Evolutionary conservation across 2,797 vertebrate genomes (phyloP).

Genomic region (Eptatretus atami): DNA sequence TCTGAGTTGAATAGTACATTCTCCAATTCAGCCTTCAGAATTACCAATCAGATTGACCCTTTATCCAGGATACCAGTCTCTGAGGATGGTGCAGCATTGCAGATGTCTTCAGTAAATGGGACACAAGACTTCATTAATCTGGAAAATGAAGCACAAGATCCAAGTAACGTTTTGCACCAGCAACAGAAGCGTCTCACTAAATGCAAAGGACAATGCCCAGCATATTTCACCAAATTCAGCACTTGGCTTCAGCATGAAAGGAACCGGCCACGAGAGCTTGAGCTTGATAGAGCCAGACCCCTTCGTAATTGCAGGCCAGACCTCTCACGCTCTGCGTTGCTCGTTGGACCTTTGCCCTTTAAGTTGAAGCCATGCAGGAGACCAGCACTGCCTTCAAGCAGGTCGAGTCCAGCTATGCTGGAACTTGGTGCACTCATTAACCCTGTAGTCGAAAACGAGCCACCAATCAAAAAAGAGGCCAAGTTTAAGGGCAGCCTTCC

Average conservation of each 20-base stretch:
- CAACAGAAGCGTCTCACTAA: slow-evolving; percentile 45
- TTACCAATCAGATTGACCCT: no score
- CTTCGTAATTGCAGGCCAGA: background rate
- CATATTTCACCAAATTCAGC: slow-evolving; percentile 80
- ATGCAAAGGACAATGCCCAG: slow-evolving; percentile 79
- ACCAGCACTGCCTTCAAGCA: no score
- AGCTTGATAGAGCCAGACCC: background rate
- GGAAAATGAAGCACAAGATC: background rate
- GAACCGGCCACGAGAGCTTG: slow-evolving; percentile 3
- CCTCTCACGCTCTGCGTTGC: background rate
- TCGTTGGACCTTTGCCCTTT: background rate
- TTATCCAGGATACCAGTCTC: no score
- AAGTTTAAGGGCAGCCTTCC: no score
- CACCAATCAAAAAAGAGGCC: no score
- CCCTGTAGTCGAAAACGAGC: no score
- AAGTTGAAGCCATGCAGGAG: background rate
- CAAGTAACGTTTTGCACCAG: background rate
- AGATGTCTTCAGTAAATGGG: background rate
- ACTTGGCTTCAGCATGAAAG: slow-evolving; percentile 77
- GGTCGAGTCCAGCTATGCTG: no score
- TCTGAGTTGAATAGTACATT: no score
- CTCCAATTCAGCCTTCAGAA: background rate
- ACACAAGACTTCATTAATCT: no score
- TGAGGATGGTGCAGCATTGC: background rate
- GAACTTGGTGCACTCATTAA: no score